Evolutionary conservation across 2,888 invertebrate species (phyloP).

Genomic region (Drosophila aldrichi): DNA sequence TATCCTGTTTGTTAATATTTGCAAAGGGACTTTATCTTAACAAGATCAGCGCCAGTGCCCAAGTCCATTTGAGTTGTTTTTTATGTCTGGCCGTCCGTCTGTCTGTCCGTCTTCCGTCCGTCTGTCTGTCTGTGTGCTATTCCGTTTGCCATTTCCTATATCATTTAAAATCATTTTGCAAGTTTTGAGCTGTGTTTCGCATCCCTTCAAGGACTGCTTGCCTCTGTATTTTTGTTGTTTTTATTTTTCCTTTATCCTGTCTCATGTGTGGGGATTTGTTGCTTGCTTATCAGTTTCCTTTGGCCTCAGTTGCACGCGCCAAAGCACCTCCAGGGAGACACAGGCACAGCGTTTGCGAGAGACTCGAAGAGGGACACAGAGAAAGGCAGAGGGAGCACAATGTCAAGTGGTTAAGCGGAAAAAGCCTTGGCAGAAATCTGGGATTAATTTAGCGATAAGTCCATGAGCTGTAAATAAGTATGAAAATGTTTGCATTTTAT

Average conservation of each 20-base stretch:
- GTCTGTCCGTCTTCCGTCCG: background rate
- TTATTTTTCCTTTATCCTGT: slow-evolving; percentile 25
- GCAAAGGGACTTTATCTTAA: slow-evolving; percentile 63
- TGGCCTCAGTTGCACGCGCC: slow-evolving; percentile 36
- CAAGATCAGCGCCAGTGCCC: slow-evolving; percentile 52
- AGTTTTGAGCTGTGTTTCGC: slow-evolving; percentile 58
- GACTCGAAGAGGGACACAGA: background rate
- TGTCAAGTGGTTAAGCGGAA: slow-evolving; percentile 43
- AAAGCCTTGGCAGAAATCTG: slow-evolving; percentile 27
- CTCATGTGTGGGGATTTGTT: slow-evolving; percentile 61
- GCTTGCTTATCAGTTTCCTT: slow-evolving; percentile 58
- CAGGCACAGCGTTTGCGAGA: background rate
- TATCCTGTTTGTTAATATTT: slow-evolving; percentile 50
- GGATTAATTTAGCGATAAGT: slow-evolving; percentile 37
- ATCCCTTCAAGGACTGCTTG: slow-evolving; percentile 13
- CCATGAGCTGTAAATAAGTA: slow-evolving; percentile 29
- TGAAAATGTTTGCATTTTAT: slow-evolving; percentile 18
- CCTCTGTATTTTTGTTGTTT: background rate
- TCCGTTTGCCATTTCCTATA: slow-evolving; percentile 45
- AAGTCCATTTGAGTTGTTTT: slow-evolving; percentile 15
- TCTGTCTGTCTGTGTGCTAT: slow-evolving; percentile 1
- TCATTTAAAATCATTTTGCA: slow-evolving; percentile 71
- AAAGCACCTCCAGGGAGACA: slow-evolving; percentile 14
- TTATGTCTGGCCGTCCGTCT: background rate
- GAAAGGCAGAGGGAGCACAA: background rate